Percentiles rank a stretch among this genome's conserved stretches.
Evolutionary conservation across 2,113 vertebrate species (phyloP).

Genomic region (Epinephelus lanceolatus): DNA sequence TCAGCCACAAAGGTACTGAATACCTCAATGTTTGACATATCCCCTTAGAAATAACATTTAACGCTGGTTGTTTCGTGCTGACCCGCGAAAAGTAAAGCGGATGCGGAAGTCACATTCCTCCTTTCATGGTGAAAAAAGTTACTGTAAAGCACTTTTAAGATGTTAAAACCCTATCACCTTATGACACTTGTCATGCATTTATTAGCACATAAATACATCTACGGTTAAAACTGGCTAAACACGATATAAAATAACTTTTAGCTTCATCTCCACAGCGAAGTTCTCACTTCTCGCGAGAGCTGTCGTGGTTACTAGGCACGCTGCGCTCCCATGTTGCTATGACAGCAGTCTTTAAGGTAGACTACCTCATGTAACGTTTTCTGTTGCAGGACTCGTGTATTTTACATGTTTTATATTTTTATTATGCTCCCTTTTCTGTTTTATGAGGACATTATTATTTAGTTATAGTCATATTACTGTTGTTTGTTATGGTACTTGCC

Average conservation of each 20-base stretch:
- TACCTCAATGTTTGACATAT: neutral
- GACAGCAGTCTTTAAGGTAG: neutral
- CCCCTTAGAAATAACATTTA: neutral
- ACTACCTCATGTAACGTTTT: too few relatives aligned
- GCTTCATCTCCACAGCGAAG: neutral
- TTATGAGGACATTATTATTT: too few relatives aligned
- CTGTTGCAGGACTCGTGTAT: too few relatives aligned
- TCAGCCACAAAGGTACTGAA: too few relatives aligned
- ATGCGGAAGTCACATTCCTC: slow-evolving; percentile 67
- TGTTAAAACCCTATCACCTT: neutral
- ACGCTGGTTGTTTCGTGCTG: neutral
- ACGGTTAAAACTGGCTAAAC: neutral
- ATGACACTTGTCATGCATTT: neutral
- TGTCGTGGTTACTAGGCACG: neutral
- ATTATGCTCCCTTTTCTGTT: too few relatives aligned
- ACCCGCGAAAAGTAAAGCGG: slow-evolving; percentile 58
- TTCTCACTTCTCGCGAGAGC: slow-evolving; percentile 69
- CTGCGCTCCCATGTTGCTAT: neutral
- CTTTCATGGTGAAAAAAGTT: neutral
- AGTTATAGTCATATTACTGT: too few relatives aligned
- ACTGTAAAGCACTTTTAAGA: neutral
- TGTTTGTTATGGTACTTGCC: too few relatives aligned
- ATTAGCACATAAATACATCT: accelerated
- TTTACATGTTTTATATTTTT: too few relatives aligned
- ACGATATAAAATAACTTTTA: neutral